Evolutionary conservation across 2,113 vertebrate genomes (phyloP).

Genomic region (Tretioscincus oriximinensis): DNA sequence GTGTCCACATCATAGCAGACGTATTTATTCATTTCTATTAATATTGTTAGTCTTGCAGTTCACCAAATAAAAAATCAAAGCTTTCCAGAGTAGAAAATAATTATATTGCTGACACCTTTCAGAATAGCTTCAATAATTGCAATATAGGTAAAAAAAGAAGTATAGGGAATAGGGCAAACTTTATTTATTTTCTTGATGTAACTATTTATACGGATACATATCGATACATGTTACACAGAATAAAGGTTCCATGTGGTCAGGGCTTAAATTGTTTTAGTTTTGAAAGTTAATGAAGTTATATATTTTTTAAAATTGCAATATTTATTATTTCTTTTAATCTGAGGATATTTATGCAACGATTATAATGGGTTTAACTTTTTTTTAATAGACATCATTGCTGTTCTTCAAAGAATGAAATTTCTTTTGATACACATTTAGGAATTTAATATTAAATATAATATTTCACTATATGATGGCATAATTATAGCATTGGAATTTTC

Average conservation of each 20-base stretch:
- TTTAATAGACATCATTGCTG: not conserved
- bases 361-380: not conserved
- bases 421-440: not conserved
- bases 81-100: not conserved
- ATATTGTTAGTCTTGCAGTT: not conserved
- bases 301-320: too few relatives aligned
- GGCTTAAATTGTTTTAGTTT: too few relatives aligned
- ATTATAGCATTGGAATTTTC: not conserved
- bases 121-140: not conserved
- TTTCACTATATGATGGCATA: constrained; percentile 1
- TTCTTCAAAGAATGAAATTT: not conserved
- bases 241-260: too few relatives aligned
- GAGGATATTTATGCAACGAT: not conserved
- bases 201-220: too few relatives aligned
- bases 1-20: not conserved
- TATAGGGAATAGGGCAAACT: too few relatives aligned
- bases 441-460: constrained; percentile 5
- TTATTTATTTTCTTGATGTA: too few relatives aligned
- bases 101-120: not conserved
- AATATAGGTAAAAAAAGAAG: not conserved
- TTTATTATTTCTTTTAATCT: not conserved
- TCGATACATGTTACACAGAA: too few relatives aligned
- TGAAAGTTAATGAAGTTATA: too few relatives aligned
- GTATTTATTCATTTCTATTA: constrained; percentile 13
- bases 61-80: constrained; percentile 35